These are phyloP conservation scores for Sus cebifrons DNA, from an alignment of 2,797 vertebrate genomes.

Conservation along the genomic window DNA sequence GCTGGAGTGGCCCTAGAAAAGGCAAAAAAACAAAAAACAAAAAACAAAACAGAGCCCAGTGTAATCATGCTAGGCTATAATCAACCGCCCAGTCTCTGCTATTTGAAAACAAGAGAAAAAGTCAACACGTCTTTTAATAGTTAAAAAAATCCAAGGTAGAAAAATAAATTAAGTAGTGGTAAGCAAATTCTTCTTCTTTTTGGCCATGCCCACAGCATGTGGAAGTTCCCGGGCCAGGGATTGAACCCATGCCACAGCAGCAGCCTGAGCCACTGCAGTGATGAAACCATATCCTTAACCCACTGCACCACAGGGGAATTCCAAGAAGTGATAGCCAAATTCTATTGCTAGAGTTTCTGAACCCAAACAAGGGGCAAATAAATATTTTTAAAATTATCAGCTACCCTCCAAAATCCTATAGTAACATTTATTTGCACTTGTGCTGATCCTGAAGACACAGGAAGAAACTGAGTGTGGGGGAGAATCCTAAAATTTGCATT, in stretches of 20 bases:
- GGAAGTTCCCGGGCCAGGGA: no score
- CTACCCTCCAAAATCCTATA: background rate
- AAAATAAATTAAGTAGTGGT: constrained; percentile 38
- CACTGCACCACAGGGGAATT: no score
- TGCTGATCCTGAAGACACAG: constrained; percentile 1
- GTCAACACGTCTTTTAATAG: background rate
- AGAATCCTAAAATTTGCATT: background rate
- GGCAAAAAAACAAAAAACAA: no score
- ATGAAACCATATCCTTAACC: no score
- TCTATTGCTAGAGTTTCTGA: constrained; percentile 40
- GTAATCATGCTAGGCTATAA: background rate
- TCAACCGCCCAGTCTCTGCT: background rate
- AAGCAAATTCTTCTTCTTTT: background rate
- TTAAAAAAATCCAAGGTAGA: constrained; percentile 35
- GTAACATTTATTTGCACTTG: background rate
- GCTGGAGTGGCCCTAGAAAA: no score
- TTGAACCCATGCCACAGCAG: no score
- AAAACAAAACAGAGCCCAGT: no score
- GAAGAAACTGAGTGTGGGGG: background rate
- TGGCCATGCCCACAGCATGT: no score
- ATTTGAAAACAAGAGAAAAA: background rate
- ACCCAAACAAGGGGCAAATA: constrained; percentile 57
- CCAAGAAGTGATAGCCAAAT: constrained; percentile 16
- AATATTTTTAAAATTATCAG: constrained; percentile 1
- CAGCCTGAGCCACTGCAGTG: no score